Conservation (phyloP, 2,797 vertebrate genomes). For the Euphonia xanthogaster region DNA sequence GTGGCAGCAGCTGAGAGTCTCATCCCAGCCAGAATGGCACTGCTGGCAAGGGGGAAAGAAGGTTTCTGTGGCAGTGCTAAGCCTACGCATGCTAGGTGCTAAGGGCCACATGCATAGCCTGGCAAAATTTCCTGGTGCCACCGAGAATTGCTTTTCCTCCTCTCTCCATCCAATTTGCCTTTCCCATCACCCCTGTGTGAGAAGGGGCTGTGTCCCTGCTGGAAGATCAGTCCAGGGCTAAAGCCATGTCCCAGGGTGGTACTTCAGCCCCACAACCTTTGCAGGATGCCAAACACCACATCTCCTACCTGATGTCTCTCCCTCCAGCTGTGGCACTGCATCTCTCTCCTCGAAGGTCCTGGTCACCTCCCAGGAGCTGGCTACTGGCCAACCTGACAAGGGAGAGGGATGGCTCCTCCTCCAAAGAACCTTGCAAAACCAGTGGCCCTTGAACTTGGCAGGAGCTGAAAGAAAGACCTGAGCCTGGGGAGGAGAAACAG, state of each 20-base stretch:
- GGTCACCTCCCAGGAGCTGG: not conserved
- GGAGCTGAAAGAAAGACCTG: slow-evolving; percentile 23
- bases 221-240: not conserved
- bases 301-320: not conserved
- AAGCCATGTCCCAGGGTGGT: not conserved
- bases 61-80: not conserved
- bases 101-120: not conserved
- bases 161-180: not conserved
- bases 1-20: not conserved
- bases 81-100: not conserved
- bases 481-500: not conserved
- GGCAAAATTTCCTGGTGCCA: not conserved
- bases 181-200: not conserved
- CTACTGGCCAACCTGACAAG: not conserved
- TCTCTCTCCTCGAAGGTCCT: not conserved
- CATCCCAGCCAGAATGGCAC: not conserved
- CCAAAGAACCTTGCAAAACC: not conserved
- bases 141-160: fast-evolving
- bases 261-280: not conserved
- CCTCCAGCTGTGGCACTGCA: fast-evolving
- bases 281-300: not conserved
- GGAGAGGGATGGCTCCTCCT: fast-evolving
- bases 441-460: not conserved
- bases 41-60: not conserved
- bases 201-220: not conserved